Percentiles rank a stretch among this genome's conserved stretches.
Conservation (phyloP, 2,113 vertebrate species). For the Ciconia maguari region DNA sequence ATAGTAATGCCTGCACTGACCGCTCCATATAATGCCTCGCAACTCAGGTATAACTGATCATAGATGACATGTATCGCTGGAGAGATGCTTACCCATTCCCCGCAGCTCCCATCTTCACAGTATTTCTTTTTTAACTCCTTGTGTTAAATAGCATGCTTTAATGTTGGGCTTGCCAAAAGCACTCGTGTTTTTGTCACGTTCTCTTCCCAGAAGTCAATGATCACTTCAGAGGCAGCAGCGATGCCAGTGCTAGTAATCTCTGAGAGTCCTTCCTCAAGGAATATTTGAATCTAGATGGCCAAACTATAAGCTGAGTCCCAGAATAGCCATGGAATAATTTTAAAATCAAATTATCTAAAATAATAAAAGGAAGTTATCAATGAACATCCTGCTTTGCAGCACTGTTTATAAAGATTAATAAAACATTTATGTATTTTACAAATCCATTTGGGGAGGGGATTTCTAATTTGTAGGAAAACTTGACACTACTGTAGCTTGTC, state of each 20-base stretch:
- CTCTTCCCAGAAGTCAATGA: background rate
- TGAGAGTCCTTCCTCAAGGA: background rate
- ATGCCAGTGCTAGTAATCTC: background rate
- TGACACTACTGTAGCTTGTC: background rate
- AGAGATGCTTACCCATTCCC: background rate
- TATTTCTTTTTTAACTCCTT: background rate
- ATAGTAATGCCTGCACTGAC: background rate
- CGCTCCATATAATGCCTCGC: fast-evolving
- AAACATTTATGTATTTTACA: background rate
- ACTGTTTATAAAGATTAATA: background rate
- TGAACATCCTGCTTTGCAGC: background rate
- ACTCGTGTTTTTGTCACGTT: background rate
- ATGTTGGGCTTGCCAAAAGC: background rate
- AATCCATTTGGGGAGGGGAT: background rate
- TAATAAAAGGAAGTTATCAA: background rate
- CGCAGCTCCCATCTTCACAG: background rate
- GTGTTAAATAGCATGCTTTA: background rate
- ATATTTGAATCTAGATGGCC: background rate
- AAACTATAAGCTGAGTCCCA: background rate
- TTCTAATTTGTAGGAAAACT: background rate
- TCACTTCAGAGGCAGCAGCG: background rate
- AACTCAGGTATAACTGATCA: background rate
- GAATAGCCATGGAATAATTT: background rate
- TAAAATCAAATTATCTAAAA: background rate
- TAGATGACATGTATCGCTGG: fast-evolving